phyloP scores from a whole-genome alignment of 2,113 vertebrate genomes.

The Callospermophilus lateralis region DNA sequence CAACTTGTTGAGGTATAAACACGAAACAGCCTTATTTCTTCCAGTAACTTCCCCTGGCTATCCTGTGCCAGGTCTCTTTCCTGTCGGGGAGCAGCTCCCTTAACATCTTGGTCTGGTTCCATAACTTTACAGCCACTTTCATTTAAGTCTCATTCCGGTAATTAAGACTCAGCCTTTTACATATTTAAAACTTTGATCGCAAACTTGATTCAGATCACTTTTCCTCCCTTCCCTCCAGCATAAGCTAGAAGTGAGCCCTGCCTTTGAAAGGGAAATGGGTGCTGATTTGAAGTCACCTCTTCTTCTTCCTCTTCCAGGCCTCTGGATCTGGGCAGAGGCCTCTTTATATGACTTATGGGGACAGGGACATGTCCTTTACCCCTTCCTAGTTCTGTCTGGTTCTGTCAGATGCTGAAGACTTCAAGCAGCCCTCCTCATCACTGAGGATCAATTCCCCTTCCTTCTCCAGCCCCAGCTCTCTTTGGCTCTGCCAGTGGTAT shows the following conservation, averaged over 20 bases:
- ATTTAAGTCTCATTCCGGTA: conserved; percentile 49
- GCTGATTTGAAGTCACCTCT: neutral
- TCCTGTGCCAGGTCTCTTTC: neutral
- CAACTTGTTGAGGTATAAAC: neutral
- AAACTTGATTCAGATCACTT: neutral
- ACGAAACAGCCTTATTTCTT: conserved; percentile 35
- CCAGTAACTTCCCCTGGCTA: neutral
- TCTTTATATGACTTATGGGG: neutral
- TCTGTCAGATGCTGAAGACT: neutral
- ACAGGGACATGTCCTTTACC: neutral
- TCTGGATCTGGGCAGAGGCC: neutral
- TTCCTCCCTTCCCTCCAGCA: neutral
- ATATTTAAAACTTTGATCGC: conserved; percentile 48
- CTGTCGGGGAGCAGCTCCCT: conserved; percentile 5
- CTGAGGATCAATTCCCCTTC: neutral
- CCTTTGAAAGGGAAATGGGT: neutral
- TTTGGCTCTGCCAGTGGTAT: neutral
- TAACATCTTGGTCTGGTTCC: conserved; percentile 61
- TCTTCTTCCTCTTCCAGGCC: neutral
- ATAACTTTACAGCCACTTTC: conserved; percentile 49
- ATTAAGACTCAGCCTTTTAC: conserved; percentile 57
- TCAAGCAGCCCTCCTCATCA: neutral
- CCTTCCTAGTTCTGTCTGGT: neutral
- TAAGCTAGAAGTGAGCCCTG: neutral
- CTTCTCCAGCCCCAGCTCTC: neutral